phyloP scores from a whole-genome alignment of 2,797 vertebrate genomes.

The Pampus argenteus region DNA sequence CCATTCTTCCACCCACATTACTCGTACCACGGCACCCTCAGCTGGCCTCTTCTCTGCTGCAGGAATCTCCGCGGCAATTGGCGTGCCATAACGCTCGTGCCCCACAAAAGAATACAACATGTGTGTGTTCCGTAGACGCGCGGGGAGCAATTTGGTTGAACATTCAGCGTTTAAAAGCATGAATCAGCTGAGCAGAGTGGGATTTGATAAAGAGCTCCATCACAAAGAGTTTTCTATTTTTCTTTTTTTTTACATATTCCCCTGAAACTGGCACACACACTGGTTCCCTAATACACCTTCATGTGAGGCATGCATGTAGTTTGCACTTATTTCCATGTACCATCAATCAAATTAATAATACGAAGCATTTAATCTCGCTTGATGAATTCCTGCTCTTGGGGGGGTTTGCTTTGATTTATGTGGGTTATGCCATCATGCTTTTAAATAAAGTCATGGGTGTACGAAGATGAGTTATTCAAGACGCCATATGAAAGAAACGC shows the following conservation, averaged over 20 bases:
- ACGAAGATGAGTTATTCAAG: conserved; percentile 23
- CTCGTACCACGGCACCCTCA: conserved; percentile 21
- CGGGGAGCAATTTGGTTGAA: conserved; percentile 41
- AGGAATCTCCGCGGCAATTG: conserved; percentile 42
- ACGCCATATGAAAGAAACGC: conserved; percentile 2
- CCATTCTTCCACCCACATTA: conserved; percentile 39
- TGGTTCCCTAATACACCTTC: not conserved
- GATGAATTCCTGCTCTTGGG: conserved; percentile 6
- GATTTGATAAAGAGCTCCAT: conserved; percentile 36
- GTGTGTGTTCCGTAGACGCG: conserved; percentile 34
- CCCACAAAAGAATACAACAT: conserved; percentile 23
- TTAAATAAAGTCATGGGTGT: conserved; percentile 21
- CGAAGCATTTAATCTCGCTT: conserved; percentile 33
- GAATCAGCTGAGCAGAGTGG: conserved; percentile 20
- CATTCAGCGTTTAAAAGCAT: conserved; percentile 25
- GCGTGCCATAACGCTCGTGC: not conserved
- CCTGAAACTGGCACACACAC: not conserved
- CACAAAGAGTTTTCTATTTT: not conserved
- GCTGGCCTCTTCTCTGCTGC: conserved; percentile 3
- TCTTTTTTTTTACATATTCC: not conserved
- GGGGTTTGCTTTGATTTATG: conserved; percentile 11
- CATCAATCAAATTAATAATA: conserved; percentile 26
- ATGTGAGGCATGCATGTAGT: not conserved
- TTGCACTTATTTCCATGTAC: not conserved
- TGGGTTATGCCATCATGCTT: conserved; percentile 5